Evolutionary conservation across 2,888 invertebrate genomes (phyloP).

Genomic region (Monoplex corrugatus): DNA sequence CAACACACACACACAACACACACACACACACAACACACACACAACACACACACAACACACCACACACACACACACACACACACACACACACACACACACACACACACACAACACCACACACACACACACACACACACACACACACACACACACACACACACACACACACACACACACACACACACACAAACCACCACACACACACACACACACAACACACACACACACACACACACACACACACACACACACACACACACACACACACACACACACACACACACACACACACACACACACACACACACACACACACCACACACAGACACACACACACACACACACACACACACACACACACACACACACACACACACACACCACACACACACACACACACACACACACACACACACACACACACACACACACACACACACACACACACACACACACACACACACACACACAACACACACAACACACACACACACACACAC

Average conservation of each 20-base stretch:
- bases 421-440: neutral
- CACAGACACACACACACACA: neutral
- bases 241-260: too few relatives aligned
- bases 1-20: neutral
- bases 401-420: neutral
- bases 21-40: neutral
- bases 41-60: too few relatives aligned
- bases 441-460: too few relatives aligned
- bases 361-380: neutral
- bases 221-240: neutral
- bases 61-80: neutral
- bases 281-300: too few relatives aligned
- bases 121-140: slow-evolving; percentile 13
- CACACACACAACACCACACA: neutral
- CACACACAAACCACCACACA: neutral
- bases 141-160: slow-evolving; percentile 7
- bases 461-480: too few relatives aligned
- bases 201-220: neutral
- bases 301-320: too few relatives aligned
- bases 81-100: neutral
- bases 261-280: too few relatives aligned
- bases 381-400: slow-evolving; percentile 27
- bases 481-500: too few relatives aligned
- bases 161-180: slow-evolving; percentile 23
- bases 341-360: neutral